Evolutionary conservation across 2,888 invertebrate species (phyloP).

Genomic region (Melanophora roralis): DNA sequence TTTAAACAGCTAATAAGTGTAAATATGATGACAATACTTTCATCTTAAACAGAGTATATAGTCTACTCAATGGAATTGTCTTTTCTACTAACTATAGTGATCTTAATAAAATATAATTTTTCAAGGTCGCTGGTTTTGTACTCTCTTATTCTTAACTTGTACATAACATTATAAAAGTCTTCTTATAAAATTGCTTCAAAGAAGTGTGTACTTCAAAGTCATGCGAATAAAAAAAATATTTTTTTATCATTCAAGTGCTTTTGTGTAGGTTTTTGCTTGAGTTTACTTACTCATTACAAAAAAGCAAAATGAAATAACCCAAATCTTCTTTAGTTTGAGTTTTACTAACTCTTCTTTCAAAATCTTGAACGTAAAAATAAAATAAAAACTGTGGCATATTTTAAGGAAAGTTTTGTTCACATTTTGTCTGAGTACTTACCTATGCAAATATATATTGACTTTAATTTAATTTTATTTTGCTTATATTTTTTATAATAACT

Average conservation of each 20-base stretch:
- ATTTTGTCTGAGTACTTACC: constrained; percentile 37
- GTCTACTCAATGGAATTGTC: too few relatives aligned
- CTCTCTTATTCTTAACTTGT: constrained; percentile 18
- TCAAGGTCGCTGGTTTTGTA: constrained; percentile 41
- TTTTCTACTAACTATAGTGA: too few relatives aligned
- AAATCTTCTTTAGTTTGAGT: neutral
- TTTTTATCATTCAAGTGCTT: constrained; percentile 15
- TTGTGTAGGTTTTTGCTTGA: neutral
- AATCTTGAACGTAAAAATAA: neutral
- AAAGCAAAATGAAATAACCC: neutral
- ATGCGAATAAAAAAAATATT: constrained; percentile 35
- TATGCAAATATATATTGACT: constrained; percentile 53
- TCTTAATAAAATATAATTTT: neutral
- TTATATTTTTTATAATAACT: neutral
- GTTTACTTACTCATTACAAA: constrained; percentile 1
- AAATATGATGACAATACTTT: too few relatives aligned
- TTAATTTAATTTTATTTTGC: constrained; percentile 52
- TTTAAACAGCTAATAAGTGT: too few relatives aligned
- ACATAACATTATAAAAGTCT: neutral
- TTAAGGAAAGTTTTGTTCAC: constrained; percentile 19
- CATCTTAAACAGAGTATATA: too few relatives aligned
- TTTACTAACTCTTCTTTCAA: constrained; percentile 15
- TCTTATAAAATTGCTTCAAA: constrained; percentile 10
- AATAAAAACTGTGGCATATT: constrained; percentile 46
- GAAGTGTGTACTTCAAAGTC: constrained; percentile 32